Percentiles rank a stretch among this genome's conserved stretches.
Evolutionary conservation across 2,113 vertebrate genomes (phyloP).

Genomic region (Cisticola juncidis): DNA sequence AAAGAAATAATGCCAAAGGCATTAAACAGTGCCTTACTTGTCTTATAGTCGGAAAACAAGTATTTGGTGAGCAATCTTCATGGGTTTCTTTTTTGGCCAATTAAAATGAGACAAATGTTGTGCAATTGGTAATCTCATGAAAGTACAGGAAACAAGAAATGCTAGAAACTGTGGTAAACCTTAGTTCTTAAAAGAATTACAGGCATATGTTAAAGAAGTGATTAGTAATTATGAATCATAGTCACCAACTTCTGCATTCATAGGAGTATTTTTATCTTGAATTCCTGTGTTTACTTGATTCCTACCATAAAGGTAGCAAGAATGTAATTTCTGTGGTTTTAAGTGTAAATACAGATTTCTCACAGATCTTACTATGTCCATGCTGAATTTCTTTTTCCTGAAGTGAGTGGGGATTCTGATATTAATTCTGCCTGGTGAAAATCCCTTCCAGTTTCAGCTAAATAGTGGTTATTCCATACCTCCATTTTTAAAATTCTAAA

Average conservation of each 20-base stretch:
- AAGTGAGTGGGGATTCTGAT: not conserved
- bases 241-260: not conserved
- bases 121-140: not conserved
- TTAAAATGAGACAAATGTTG: not conserved
- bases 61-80: not conserved
- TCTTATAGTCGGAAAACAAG: not conserved
- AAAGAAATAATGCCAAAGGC: slow-evolving; percentile 39
- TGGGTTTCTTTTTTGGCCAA: not conserved
- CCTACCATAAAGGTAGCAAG: not conserved
- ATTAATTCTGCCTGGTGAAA: not conserved
- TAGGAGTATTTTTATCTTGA: not conserved
- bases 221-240: not conserved
- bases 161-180: not conserved
- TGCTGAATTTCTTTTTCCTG: not conserved
- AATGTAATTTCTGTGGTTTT: not conserved
- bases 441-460: not conserved
- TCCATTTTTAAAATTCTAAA: not conserved
- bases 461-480: not conserved
- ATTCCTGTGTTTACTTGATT: not conserved
- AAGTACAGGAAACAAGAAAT: not conserved
- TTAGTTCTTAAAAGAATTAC: not conserved
- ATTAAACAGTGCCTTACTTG: not conserved
- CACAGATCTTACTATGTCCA: not conserved
- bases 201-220: not conserved
- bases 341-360: not conserved